Evolutionary conservation across 2,888 invertebrate species (phyloP), one percentile per base, ranked within the genome.

Genomic region (Heliconius sara): DNA sequence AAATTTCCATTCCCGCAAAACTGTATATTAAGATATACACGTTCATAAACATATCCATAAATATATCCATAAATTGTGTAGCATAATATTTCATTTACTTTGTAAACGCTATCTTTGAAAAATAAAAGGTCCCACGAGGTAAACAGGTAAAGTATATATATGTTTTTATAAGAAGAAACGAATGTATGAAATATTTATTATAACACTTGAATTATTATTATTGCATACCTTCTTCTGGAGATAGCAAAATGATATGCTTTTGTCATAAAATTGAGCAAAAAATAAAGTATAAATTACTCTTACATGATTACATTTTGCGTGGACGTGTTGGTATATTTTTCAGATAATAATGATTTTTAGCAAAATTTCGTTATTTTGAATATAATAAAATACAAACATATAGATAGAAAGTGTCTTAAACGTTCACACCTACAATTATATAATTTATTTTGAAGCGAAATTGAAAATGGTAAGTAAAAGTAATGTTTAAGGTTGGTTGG

Each of bases 111-210:
- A 68, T 68, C 68, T 43, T 68, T 68, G 68, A 43, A 68, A 39
- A 68, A 68, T 68, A 68, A 68, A 68, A 68, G 68, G 43, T 68
- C 68, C 68, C 68, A 68, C 13, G 68, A 13, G 68, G 39, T 68
- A 43, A n/a, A 43, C 68, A 43, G 43, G 68, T 68, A 43, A 68
- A 68, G 68, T 68, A 13, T 12, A 68, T 16, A 68, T 16, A 27
- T 65, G 68, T 43, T 68, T 68, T 68, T 68, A 68, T 68, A 68
- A 68, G 16, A 68, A 68, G 68, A 43, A 25, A 68, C 68, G n/a
- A 68, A n/a, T 43, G 12, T 43, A 43, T 43, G 39, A 68, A 68
- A 43, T 68, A 68, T 68, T 68, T 68, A 68, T n/a, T 68, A 68
- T n/a, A 25, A 22, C n/a, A 68, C 43, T 43, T 68, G 43, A 68